A percentile compares a stretch with the other conserved stretches of the same genome.
Evolutionary conservation across 2,888 invertebrate species (phyloP).

Genomic region (Schizotus pectinicornis): DNA sequence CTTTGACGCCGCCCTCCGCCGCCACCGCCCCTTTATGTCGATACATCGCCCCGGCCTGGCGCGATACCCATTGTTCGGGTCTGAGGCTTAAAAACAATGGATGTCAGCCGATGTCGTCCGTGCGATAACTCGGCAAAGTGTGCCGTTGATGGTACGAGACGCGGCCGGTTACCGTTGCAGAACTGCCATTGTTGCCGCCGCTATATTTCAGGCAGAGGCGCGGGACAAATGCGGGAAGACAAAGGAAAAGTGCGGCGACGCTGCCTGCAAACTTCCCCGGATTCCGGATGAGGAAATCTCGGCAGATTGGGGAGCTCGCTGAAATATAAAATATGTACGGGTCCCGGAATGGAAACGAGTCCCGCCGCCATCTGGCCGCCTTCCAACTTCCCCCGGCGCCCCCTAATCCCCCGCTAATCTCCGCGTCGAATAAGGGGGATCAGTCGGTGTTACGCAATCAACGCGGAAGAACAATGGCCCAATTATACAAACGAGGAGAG

Average conservation of each 20-base stretch:
- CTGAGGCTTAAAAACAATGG: constrained; percentile 29
- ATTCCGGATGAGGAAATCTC: too few species aligned
- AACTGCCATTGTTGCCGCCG: too few species aligned
- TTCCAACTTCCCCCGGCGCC: not conserved
- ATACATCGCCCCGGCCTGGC: constrained; percentile 27
- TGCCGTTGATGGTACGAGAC: too few species aligned
- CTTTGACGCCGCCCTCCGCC: constrained; percentile 20
- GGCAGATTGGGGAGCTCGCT: too few species aligned
- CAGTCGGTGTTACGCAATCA: constrained; percentile 9
- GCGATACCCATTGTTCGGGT: constrained; percentile 30
- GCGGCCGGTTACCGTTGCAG: too few species aligned
- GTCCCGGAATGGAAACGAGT: not conserved
- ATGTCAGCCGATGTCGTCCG: constrained; percentile 36
- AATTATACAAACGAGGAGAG: constrained; percentile 8
- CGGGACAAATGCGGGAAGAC: too few species aligned
- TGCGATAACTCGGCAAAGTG: constrained; percentile 26
- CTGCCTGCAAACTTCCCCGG: too few species aligned
- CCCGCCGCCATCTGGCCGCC: constrained; percentile 5
- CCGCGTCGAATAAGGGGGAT: constrained; percentile 2
- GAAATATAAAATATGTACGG: too few species aligned
- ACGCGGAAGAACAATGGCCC: constrained; percentile 7
- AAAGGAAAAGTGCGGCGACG: too few species aligned
- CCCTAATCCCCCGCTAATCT: not conserved
- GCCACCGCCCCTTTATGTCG: constrained; percentile 33
- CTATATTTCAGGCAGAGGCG: too few species aligned